These are phyloP conservation scores for Tachina grossa DNA, from an alignment of 2,888 invertebrate genomes.

Conservation along the genomic window DNA sequence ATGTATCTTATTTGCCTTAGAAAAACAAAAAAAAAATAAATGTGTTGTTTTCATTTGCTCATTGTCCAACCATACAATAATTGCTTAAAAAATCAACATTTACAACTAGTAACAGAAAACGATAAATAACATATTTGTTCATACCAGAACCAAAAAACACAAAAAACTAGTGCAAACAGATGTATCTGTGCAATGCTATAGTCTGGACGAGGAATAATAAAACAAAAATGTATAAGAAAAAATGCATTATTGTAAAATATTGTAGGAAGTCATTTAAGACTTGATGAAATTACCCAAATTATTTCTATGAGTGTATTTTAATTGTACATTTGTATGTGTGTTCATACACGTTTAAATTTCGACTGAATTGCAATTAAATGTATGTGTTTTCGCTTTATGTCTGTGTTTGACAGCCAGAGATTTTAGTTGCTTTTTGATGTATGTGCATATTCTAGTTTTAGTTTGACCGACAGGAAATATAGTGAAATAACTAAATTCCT, in stretches of 20 bases:
- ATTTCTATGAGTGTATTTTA: constrained; percentile 11
- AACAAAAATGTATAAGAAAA: too few species aligned
- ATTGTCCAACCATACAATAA: too few species aligned
- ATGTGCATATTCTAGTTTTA: constrained; percentile 8
- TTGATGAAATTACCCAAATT: not conserved
- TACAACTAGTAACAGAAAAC: too few species aligned
- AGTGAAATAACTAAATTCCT: constrained; percentile 38
- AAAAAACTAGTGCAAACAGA: too few species aligned
- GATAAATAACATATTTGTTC: too few species aligned
- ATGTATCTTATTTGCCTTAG: too few species aligned
- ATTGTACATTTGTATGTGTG: not conserved
- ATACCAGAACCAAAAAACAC: too few species aligned
- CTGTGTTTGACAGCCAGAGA: not conserved
- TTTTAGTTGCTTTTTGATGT: not conserved
- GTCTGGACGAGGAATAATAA: too few species aligned
- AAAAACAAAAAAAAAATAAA: too few species aligned
- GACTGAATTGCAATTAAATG: constrained; percentile 16
- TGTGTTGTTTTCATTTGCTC: too few species aligned
- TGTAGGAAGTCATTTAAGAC: not conserved
- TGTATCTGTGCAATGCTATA: too few species aligned
- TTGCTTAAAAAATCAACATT: too few species aligned
- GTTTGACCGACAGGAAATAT: constrained; percentile 2
- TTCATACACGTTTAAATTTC: not conserved
- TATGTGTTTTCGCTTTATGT: not conserved
- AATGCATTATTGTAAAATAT: not conserved